Base-by-base conservation (phyloP, 2,113 vertebrate genomes). In the Andinoacara biseriatus region DNA sequence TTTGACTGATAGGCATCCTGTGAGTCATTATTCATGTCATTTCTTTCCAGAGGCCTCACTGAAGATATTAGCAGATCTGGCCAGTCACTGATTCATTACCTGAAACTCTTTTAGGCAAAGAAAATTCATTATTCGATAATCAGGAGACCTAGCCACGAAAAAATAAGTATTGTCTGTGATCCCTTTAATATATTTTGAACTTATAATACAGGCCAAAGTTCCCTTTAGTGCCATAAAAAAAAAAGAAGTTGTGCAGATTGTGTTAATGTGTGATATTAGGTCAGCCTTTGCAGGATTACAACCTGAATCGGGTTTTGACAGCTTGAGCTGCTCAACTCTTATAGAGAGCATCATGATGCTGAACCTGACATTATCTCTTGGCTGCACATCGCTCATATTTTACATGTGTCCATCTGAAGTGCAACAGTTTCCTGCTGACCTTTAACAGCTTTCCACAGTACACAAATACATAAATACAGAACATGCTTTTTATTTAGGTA, bases 401-500 rank as follows among this genome's bases (percentile, higher is more conserved):
- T 46, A 49, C 75, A 22, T 24, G 31, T 49, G n/a, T 31, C 81
- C 20, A 46, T 62, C 11, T 80, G 67, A 76, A 72, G n/a, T 60
- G 22, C 38, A 74, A 72, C 13, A 0, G 58, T 17, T 74, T 26
- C 40, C 58, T 60, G 43, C 18, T 58, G 49, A 86, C 60, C 59
- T 62, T 35, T 63, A 40, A n/a, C 49, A 54, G 13, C 24, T 26
- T 52, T 54, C 26, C 46, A 49, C 43, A 20, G 43, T 31, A 52
- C 43, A 52, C 67, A 72, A 72, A 72, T 31, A 52, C 43, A 52
- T 46, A 72, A 72, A 72, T 24, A 17, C 14, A 18, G 20, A 24
- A 29, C 26, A 22, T 20, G 17, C 29, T 31, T 61, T 56, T 58
- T 43, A 20, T 54, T 76, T 46, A 52, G 38, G 29, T 82, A 40